Conservation (phyloP, 1,140 invertebrate species). For the Homalodisca vitripennis region DNA sequence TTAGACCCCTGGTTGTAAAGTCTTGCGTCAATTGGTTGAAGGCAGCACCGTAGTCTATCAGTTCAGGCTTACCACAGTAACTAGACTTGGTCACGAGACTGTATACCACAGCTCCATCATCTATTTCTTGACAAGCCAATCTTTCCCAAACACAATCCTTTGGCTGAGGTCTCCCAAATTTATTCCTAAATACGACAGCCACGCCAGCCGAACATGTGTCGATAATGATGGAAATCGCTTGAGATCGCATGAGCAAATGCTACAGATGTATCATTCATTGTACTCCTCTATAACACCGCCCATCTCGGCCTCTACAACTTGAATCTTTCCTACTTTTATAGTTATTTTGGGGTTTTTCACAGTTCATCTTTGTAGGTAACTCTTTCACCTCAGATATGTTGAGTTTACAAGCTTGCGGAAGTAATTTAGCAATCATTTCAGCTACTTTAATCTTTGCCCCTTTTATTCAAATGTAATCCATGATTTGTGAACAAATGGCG, state of each 20-base stretch:
- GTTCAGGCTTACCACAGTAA: neutral
- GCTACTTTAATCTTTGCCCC: neutral
- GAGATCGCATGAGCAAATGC: neutral
- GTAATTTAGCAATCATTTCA: neutral
- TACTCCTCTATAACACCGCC: no score
- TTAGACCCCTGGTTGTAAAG: neutral
- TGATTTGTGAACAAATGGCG: neutral
- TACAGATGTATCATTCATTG: no score
- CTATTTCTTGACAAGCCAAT: neutral
- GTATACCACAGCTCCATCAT: neutral
- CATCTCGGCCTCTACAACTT: neutral
- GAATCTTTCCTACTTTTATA: neutral
- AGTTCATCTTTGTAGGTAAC: no score
- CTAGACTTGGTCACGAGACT: neutral
- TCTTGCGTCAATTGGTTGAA: neutral
- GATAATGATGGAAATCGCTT: neutral
- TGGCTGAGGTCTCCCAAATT: no score
- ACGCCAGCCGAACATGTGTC: neutral
- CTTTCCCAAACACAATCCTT: neutral
- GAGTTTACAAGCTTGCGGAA: neutral
- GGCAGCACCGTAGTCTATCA: neutral
- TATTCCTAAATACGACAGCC: neutral
- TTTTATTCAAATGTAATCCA: neutral
- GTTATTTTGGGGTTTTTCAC: neutral
- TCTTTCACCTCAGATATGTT: no score